Conservation (phyloP, 2,888 invertebrate species). For the Aproaerema taeniolella region DNA sequence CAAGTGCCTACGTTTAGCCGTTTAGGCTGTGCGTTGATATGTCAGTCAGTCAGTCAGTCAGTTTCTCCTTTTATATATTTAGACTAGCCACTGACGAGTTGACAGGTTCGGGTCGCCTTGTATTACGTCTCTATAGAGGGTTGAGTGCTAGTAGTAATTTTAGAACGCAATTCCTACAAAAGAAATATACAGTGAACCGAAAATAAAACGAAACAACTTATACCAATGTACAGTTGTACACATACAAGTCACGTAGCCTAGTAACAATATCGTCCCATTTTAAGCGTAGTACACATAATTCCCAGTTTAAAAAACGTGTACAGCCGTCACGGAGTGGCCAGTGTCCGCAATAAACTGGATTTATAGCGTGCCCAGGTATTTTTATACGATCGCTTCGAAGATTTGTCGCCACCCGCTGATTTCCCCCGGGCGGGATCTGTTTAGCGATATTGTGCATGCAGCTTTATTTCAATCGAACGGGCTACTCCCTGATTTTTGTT, state of each 20-base stretch:
- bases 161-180: background rate
- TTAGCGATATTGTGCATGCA: slow-evolving; percentile 44
- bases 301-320: slow-evolving; percentile 24
- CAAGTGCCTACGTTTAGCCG: too few species aligned
- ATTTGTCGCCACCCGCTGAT: slow-evolving; percentile 54
- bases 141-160: too few species aligned
- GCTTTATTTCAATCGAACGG: slow-evolving; percentile 42
- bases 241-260: too few species aligned
- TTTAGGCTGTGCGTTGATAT: too few species aligned
- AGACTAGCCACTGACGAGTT: too few species aligned
- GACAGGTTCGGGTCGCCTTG: too few species aligned
- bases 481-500: background rate
- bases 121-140: too few species aligned
- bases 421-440: slow-evolving; percentile 50
- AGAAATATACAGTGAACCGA: background rate
- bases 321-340: slow-evolving; percentile 19
- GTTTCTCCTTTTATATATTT: too few species aligned
- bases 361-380: slow-evolving; percentile 45
- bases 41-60: too few species aligned
- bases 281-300: slow-evolving; percentile 20
- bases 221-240: too few species aligned
- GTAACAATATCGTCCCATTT: slow-evolving; percentile 12
- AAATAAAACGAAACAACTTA: background rate
- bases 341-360: slow-evolving; percentile 50
- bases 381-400: slow-evolving; percentile 43